These are phyloP conservation scores for Henicopernis longicauda DNA, from an alignment of 2,113 vertebrate genomes.

Conservation along the genomic window DNA sequence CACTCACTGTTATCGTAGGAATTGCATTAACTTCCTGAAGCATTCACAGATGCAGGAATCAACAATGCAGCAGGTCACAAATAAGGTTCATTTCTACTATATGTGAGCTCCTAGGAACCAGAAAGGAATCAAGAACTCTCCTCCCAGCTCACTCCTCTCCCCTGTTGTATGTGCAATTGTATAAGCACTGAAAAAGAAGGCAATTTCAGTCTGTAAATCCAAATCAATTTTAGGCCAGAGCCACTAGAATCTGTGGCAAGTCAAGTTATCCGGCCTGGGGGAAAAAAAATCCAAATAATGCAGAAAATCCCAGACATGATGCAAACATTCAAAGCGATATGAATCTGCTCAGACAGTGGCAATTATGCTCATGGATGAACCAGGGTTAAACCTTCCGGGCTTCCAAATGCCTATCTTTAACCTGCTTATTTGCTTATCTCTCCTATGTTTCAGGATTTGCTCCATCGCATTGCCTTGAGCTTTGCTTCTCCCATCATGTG, in stretches of 20 bases:
- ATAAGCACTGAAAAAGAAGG: not conserved
- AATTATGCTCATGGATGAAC: not conserved
- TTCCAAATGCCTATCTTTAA: not conserved
- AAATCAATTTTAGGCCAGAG: not conserved
- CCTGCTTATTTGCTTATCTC: not conserved
- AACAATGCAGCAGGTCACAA: not conserved
- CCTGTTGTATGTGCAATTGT: not conserved
- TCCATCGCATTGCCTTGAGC: not conserved
- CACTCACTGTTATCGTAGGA: not conserved
- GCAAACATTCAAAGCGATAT: not conserved
- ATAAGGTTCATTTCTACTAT: not conserved
- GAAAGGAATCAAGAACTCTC: not conserved
- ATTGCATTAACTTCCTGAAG: not conserved
- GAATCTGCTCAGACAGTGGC: not conserved
- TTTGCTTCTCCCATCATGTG: not conserved
- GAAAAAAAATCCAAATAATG: not conserved
- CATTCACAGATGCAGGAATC: not conserved
- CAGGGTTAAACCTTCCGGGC: not conserved
- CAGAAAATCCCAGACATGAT: not conserved
- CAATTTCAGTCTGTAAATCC: not conserved
- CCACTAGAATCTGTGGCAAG: not conserved
- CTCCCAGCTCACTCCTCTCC: not conserved
- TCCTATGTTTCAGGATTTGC: not conserved
- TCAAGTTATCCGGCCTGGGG: not conserved
- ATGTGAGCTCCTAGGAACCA: not conserved